Percentiles rank a stretch among this genome's conserved stretches.
phyloP scores from a whole-genome alignment of 2,797 vertebrate species.

The Takifugu ocellatus region DNA sequence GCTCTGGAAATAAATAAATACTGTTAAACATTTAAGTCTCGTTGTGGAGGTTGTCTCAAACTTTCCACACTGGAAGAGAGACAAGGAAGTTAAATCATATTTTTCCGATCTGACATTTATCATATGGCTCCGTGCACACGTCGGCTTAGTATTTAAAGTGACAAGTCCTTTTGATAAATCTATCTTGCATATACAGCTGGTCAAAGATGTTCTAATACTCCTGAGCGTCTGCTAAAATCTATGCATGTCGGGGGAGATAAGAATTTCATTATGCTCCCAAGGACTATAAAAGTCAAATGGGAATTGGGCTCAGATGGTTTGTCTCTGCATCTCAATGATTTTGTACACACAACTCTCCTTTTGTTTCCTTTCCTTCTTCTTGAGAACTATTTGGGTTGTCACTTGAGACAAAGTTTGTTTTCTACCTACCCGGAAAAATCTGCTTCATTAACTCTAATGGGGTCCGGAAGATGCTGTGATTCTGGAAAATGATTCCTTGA shows the following conservation, averaged over 20 bases:
- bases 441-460: too few species aligned
- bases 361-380: slow-evolving; percentile 19
- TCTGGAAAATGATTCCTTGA: too few species aligned
- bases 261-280: slow-evolving; percentile 66
- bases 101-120: neutral
- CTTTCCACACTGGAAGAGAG: slow-evolving; percentile 9
- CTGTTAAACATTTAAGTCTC: neutral
- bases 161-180: slow-evolving; percentile 40
- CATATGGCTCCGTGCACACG: neutral
- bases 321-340: slow-evolving; percentile 65
- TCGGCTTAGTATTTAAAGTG: slow-evolving; percentile 21
- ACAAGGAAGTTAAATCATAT: slow-evolving; percentile 1
- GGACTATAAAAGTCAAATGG: slow-evolving; percentile 60
- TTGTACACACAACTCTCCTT: slow-evolving; percentile 27
- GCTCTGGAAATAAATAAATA: neutral
- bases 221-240: slow-evolving; percentile 49
- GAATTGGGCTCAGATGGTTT: slow-evolving; percentile 53
- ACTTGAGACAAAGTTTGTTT: too few species aligned
- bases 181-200: slow-evolving; percentile 51
- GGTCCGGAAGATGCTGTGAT: too few species aligned
- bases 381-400: too few species aligned
- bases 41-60: slow-evolving; percentile 10
- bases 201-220: slow-evolving; percentile 46
- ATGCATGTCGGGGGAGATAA: slow-evolving; percentile 66
- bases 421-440: too few species aligned